Evolutionary conservation across 2,113 vertebrate species (phyloP), one percentile per base, ranked within the genome.

Genomic region (Saimiri boliviensis): DNA sequence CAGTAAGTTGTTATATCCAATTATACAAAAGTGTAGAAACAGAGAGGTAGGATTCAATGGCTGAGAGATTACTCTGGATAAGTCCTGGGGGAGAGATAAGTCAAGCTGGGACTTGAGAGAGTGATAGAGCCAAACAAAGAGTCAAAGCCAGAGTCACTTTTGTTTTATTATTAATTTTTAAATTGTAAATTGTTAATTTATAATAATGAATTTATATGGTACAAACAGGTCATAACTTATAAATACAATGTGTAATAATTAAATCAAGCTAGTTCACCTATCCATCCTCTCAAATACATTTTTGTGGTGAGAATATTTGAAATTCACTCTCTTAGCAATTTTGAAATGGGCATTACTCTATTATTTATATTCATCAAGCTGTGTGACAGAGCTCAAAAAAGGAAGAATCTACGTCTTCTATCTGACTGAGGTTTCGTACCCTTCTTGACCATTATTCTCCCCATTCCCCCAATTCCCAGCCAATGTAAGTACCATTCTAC

Each of bases 1-100:
- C 6, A 30, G 60, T 8, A 30, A 21, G 86, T 74, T 94, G n/a
- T 54, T 74, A 45, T 35, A 56, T 49, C 56, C 11, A 47, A 12
- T 76, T 63, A 81, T 13, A 68, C 20, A 40, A 47, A 79, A 35
- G 7, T 5, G 2, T 37, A 32, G 25, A 47, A 54, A 58, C 21
- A 66, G 49, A 54, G 17, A 30, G 37, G 1, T 17, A 3, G 42
- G 66, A 7, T 74, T 21, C 27, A 3, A 30, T 5, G 84, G 47
- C 30, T 16, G 1, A 3, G 25, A 40, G 42, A 60, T 32, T 23
- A 16, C 40, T 17, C 8, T 35, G 37, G 35, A 25, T 4, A 4
- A 35, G 8, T 6, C 17, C 8, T 6, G 17, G 1, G n/a, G 49
- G 40, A 37, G 9, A 40, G 25, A 2, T 23, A 7, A 8, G 9